phyloP scores from a whole-genome alignment of 2,113 vertebrate species.

The Podilymbus podiceps region DNA sequence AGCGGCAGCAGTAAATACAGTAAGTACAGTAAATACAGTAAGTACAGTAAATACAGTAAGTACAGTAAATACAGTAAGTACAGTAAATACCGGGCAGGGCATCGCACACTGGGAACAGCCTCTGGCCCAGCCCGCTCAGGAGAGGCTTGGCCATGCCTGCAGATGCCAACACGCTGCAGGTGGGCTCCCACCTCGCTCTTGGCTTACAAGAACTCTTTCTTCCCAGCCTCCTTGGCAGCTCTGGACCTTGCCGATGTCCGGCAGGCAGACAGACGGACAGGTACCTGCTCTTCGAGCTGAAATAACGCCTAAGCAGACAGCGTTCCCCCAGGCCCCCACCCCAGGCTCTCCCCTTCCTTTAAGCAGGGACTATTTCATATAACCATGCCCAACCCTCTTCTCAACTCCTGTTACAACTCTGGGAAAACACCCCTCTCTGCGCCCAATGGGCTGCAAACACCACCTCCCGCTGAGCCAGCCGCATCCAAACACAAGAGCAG shows the following conservation, averaged over 20 bases:
- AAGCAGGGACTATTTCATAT: neutral
- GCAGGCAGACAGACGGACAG: neutral
- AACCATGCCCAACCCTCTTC: neutral
- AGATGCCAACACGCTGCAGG: neutral
- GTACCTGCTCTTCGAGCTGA: neutral
- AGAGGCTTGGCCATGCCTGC: neutral
- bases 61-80: no score
- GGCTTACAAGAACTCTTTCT: neutral
- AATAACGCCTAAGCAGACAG: neutral
- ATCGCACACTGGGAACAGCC: neutral
- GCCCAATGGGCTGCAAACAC: no score
- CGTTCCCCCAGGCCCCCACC: rapidly evolving
- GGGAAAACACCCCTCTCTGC: neutral
- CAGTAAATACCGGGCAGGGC: neutral
- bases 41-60: no score
- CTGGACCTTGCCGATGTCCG: neutral
- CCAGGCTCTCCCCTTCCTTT: neutral
- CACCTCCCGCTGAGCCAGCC: neutral
- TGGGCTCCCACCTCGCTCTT: neutral
- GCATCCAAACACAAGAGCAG: neutral
- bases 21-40: neutral
- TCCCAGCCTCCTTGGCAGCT: neutral
- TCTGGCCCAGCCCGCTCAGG: neutral
- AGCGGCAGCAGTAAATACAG: neutral
- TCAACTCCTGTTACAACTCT: neutral